These are phyloP conservation scores for Bombus fervidus DNA, from an alignment of 1,140 invertebrate genomes.

Conservation along the genomic window DNA sequence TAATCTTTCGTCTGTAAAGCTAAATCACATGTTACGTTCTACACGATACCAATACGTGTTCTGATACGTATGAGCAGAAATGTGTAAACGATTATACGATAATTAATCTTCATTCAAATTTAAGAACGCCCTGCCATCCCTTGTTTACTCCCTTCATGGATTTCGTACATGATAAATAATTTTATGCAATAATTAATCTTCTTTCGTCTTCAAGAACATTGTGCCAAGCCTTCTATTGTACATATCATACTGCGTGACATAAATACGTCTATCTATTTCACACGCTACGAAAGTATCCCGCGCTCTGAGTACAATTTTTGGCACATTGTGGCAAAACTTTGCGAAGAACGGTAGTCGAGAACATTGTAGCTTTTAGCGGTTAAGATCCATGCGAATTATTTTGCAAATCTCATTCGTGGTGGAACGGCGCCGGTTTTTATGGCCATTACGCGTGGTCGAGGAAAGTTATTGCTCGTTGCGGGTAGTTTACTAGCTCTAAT, in stretches of 20 bases:
- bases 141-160: not conserved
- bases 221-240: not conserved
- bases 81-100: not conserved
- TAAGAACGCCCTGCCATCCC: not conserved
- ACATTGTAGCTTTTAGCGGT: not conserved
- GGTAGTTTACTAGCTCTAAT: constrained; percentile 40
- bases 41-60: not conserved
- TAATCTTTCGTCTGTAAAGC: not conserved
- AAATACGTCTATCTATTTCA: not conserved
- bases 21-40: not conserved
- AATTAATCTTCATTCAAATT: not conserved
- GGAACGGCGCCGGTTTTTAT: constrained; percentile 12
- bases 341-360: no score
- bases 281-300: no score
- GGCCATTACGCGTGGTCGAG: not conserved
- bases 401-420: constrained; percentile 23
- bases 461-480: constrained; percentile 40
- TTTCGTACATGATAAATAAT: not conserved
- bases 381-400: constrained; percentile 18
- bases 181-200: not conserved
- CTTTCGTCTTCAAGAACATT: not conserved
- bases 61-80: not conserved
- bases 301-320: no score
- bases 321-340: no score
- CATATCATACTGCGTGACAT: not conserved